These are phyloP conservation scores for Clytia hemisphaerica DNA, from an alignment of 30 jellyfish, hydroid and myxozoan genomes.

Conservation along the genomic window DNA sequence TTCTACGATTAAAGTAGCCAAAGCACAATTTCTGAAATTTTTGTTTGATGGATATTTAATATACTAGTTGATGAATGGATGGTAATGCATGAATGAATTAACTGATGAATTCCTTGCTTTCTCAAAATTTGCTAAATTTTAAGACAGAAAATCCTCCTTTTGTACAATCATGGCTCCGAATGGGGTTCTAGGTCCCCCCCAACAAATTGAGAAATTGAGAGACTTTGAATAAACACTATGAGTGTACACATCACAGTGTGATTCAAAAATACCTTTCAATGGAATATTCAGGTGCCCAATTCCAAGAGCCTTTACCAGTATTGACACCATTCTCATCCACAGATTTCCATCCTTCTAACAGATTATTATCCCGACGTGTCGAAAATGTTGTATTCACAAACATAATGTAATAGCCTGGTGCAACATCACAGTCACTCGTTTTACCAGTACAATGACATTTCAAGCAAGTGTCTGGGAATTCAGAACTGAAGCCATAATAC, in stretches of 20 bases:
- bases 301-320: slow-evolving; percentile 39
- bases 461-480: slow-evolving; percentile 63
- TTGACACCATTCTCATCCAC: slow-evolving; percentile 47
- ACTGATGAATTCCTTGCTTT: too few relatives aligned
- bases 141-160: too few relatives aligned
- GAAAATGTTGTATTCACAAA: slow-evolving; percentile 43
- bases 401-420: slow-evolving; percentile 52
- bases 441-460: slow-evolving; percentile 83
- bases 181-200: too few relatives aligned
- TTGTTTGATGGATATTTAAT: too few relatives aligned
- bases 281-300: slow-evolving; percentile 59
- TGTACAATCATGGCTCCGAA: too few relatives aligned
- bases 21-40: too few relatives aligned
- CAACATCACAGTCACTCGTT: slow-evolving; percentile 64
- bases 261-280: slow-evolving; percentile 35
- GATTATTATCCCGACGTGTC: slow-evolving; percentile 38
- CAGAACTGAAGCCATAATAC: slow-evolving; percentile 66
- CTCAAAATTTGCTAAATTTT: too few relatives aligned
- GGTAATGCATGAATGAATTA: too few relatives aligned
- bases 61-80: too few relatives aligned
- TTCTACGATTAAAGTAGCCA: too few relatives aligned
- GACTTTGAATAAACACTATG: too few relatives aligned
- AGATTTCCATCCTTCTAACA: slow-evolving; percentile 69
- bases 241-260: slow-evolving; percentile 4
- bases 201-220: too few relatives aligned